phyloP scores from a whole-genome alignment of 2,797 vertebrate species.

The Xenops minutus region DNA sequence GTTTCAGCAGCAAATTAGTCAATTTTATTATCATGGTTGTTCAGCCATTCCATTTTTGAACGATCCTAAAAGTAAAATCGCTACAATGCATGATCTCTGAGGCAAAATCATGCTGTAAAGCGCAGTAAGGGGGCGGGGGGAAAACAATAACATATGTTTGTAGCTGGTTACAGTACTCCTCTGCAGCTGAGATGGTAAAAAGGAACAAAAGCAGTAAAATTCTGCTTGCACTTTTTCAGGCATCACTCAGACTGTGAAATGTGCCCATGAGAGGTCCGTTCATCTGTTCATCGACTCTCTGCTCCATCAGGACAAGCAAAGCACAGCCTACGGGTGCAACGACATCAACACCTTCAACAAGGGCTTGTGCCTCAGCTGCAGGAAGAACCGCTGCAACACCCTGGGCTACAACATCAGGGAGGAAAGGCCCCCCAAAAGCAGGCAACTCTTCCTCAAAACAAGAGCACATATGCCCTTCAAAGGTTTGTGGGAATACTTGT shows the following conservation, averaged over 20 bases:
- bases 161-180: not conserved
- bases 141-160: not conserved
- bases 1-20: not conserved
- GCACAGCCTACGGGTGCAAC: conserved; percentile 86
- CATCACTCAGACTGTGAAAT: conserved; percentile 87
- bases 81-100: not conserved
- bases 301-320: conserved; percentile 82
- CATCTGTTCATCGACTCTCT: conserved; percentile 94
- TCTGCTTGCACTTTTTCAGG: conserved; percentile 57
- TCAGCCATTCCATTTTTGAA: not conserved
- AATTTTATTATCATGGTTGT: not conserved
- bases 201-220: not conserved
- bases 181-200: not conserved
- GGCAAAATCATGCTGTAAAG: not conserved
- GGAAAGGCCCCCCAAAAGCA: conserved; percentile 66
- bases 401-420: conserved; percentile 86
- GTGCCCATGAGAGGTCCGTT: conserved; percentile 91
- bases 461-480: conserved; percentile 86
- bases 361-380: conserved; percentile 89
- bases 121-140: too few species aligned
- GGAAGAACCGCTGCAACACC: conserved; percentile 86
- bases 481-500: conserved; percentile 76
- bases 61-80: not conserved
- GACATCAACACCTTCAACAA: conserved; percentile 85
- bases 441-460: conserved; percentile 86